Evolutionary conservation across 2,113 vertebrate genomes (phyloP).

Genomic region (Heterochromis multidens): DNA sequence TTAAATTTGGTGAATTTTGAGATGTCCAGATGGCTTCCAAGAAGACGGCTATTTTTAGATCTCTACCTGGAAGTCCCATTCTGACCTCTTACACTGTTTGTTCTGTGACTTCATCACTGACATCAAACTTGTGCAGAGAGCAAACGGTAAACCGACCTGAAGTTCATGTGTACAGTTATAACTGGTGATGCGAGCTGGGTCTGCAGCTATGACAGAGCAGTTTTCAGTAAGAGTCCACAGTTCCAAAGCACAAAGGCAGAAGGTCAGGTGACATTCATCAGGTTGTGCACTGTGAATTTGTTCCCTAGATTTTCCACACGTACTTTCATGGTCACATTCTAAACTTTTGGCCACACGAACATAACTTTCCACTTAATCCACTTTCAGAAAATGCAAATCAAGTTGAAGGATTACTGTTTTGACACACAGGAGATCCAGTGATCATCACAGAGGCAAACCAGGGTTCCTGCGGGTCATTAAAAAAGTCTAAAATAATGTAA

Average conservation of each 20-base stretch:
- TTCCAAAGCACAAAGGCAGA: no score
- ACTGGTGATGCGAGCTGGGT: neutral
- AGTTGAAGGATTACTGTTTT: neutral
- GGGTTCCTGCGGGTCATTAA: neutral
- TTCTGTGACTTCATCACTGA: neutral
- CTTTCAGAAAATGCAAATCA: neutral
- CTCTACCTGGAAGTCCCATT: neutral
- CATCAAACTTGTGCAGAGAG: neutral
- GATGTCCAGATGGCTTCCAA: no score
- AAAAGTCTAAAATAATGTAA: neutral
- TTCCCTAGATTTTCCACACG: no score
- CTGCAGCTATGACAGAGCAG: no score
- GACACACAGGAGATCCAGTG: neutral
- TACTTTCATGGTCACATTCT: no score
- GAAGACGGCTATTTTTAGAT: neutral
- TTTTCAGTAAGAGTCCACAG: no score
- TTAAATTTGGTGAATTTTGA: no score
- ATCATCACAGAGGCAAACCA: neutral
- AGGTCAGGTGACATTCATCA: no score
- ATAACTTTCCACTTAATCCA: neutral
- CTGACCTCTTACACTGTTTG: neutral
- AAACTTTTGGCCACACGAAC: neutral
- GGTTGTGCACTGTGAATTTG: no score
- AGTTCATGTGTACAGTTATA: neutral
- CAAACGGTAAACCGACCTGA: neutral